phyloP scores from a whole-genome alignment of 1,140 invertebrate genomes.

The Polypedilum vanderplanki region DNA sequence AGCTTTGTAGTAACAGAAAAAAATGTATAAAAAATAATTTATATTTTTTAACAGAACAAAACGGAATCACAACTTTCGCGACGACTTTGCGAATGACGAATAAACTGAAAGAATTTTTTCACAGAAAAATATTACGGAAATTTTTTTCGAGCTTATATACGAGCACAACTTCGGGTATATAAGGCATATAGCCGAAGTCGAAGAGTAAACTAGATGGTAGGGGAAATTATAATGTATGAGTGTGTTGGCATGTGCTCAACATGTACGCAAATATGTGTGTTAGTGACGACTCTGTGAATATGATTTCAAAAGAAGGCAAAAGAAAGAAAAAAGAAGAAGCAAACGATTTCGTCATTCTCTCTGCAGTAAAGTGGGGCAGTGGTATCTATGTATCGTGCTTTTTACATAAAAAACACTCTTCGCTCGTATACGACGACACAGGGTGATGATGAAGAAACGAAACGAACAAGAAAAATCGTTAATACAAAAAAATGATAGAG shows the following conservation, averaged over 20 bases:
- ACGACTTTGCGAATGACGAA: conserved; percentile 27
- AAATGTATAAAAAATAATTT: neutral
- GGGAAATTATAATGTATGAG: conserved; percentile 22
- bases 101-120: conserved; percentile 28
- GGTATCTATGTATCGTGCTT: neutral
- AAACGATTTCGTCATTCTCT: conserved; percentile 9
- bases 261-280: neutral
- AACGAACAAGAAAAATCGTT: neutral
- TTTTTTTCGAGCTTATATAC: neutral
- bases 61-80: conserved; percentile 23
- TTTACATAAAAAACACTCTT: neutral
- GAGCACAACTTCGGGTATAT: conserved; percentile 18
- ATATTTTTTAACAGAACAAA: conserved; percentile 1
- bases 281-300: no score
- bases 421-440: neutral
- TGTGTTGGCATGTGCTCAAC: neutral
- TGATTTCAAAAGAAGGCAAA: no score
- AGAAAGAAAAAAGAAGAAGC: neutral
- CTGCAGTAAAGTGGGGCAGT: conserved; percentile 27
- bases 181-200: neutral
- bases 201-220: neutral
- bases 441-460: neutral
- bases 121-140: conserved; percentile 28
- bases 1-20: neutral
- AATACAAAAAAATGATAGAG: neutral